Evolutionary conservation across 2,113 vertebrate genomes (phyloP).

Genomic region (Alethe castanea): DNA sequence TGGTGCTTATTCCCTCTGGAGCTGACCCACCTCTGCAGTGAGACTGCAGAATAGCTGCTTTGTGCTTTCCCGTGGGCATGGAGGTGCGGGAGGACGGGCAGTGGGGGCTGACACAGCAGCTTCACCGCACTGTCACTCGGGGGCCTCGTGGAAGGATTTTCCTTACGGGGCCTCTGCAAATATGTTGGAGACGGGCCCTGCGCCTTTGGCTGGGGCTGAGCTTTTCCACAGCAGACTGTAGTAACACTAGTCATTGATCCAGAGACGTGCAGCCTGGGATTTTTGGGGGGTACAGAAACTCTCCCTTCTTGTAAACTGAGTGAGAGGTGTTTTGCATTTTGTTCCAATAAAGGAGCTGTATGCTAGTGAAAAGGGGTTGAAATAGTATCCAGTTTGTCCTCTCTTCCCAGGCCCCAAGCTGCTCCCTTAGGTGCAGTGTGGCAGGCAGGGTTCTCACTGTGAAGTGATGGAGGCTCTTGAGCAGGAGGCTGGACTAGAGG

Average conservation of each 20-base stretch:
- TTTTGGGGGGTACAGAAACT: constrained; percentile 57
- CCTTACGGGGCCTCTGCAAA: constrained; percentile 70
- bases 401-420: background rate
- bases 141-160: constrained; percentile 55
- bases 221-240: constrained; percentile 71
- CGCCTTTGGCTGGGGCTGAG: constrained; percentile 60
- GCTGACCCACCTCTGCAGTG: background rate
- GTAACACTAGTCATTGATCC: constrained; percentile 54
- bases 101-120: background rate
- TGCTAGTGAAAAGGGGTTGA: background rate
- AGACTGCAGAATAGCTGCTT: background rate
- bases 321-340: constrained; percentile 48
- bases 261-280: constrained; percentile 54
- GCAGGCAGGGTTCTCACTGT: background rate
- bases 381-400: background rate
- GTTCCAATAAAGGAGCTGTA: background rate
- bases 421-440: background rate
- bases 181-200: constrained; percentile 70
- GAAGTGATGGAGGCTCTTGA: background rate
- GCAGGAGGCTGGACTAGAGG: background rate
- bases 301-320: constrained; percentile 27
- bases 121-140: background rate
- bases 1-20: background rate
- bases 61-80: background rate
- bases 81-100: background rate